Evolutionary conservation across 2,888 invertebrate genomes (phyloP), one percentile per base, ranked within the genome.

Genomic region (Melangyna quadrimaculata): DNA sequence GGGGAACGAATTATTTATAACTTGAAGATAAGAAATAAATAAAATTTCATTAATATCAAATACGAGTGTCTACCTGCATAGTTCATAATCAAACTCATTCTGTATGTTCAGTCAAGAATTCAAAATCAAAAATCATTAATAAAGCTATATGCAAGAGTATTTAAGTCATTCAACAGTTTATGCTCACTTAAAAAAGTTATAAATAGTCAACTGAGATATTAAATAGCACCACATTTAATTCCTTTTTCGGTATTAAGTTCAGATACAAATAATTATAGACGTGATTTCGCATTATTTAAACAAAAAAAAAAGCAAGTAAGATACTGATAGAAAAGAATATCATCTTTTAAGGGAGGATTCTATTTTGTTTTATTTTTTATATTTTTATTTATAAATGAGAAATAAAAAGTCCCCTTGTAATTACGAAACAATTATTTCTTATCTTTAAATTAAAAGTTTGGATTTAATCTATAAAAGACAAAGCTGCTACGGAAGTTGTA

Each of bases 361-460:
- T 59, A 1, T 12, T 10, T n/a, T 7, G 1, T 37, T 4, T 59
- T 59, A 22, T 22, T 59, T 53, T 32, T 57, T 35, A 8, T 57
- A 57, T 57, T 32, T 32, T 17, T 19, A 37, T 61, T n/a, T 59
- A 43, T 63, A 43, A 40, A 63, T 63, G 27, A 40, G 61, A 22
- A 61, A 24, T 24, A 35, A 37, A 48, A 61, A 61, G 29, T 43
- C 59, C 57, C 29, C 17, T 63, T 12, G 10, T 12, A 43, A 63
- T 63, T 63, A 63, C 27, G 8, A 27, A 43, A 27, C 27, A 40
- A 43, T 63, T 63, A 63, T 63, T 43, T 43, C 17, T 27, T 43
- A 43, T 61, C 27, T 40, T 43, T 37, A n/a, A 9, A 59, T 59
- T 59, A 35, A 59, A 59, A 59, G 57, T 35, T 40, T 40, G 9